A percentile compares a stretch with the other conserved stretches of the same genome.
Evolutionary conservation across 2,113 vertebrate genomes (phyloP).

Genomic region (Larimichthys crocea): DNA sequence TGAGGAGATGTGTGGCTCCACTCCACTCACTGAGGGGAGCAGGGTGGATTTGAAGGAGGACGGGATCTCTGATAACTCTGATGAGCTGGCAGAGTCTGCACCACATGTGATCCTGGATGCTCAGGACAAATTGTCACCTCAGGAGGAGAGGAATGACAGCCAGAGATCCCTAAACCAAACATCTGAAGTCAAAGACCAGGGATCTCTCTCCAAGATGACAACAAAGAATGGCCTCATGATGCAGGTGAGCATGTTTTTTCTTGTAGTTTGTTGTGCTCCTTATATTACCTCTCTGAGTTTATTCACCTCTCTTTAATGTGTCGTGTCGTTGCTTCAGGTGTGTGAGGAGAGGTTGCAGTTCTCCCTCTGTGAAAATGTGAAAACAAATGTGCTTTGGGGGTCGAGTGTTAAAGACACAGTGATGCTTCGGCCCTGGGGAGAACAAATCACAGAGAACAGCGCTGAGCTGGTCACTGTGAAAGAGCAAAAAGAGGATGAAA

Average conservation of each 20-base stretch:
- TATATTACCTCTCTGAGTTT: not conserved
- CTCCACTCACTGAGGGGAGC: slow-evolving; percentile 39
- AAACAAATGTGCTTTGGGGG: slow-evolving; percentile 88
- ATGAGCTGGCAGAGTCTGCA: slow-evolving; percentile 19
- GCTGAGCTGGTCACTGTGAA: slow-evolving; percentile 39
- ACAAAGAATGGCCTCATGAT: slow-evolving; percentile 89
- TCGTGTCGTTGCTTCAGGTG: slow-evolving; percentile 80
- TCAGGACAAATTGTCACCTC: slow-evolving; percentile 28
- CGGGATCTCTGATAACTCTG: slow-evolving; percentile 36
- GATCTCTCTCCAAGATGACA: slow-evolving; percentile 81
- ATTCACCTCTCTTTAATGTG: not conserved
- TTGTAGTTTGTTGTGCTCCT: not conserved
- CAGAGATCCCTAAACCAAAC: slow-evolving; percentile 51
- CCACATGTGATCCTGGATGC: slow-evolving; percentile 40
- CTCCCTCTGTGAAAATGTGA: slow-evolving; percentile 91
- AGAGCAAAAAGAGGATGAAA: slow-evolving; percentile 64
- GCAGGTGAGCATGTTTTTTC: slow-evolving; percentile 75
- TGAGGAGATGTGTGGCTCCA: slow-evolving; percentile 25
- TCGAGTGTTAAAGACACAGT: slow-evolving; percentile 78
- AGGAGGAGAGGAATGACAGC: slow-evolving; percentile 49
- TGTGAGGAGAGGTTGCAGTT: slow-evolving; percentile 91
- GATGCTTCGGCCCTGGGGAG: slow-evolving; percentile 79
- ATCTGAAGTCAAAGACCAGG: slow-evolving; percentile 79
- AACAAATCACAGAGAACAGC: slow-evolving; percentile 66
- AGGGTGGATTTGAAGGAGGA: slow-evolving; percentile 60